phyloP scores from a whole-genome alignment of 2,797 vertebrate species.

The Protosalanx chinensis region DNA sequence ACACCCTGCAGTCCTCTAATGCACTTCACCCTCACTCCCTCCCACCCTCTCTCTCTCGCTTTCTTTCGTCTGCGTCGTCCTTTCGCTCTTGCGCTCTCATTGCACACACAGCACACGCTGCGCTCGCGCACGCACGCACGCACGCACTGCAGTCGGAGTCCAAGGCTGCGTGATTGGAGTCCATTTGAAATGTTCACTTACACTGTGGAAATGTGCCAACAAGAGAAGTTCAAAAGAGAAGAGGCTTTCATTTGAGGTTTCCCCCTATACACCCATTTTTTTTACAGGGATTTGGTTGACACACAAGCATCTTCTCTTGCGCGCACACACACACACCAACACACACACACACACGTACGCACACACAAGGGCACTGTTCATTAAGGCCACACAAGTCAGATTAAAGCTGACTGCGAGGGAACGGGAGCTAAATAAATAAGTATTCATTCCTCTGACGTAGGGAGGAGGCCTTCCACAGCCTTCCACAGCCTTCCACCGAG shows the following conservation, averaged over 20 bases:
- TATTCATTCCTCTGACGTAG: neutral
- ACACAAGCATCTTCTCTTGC: neutral
- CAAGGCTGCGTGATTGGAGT: neutral
- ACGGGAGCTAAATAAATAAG: neutral
- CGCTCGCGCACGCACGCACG: neutral
- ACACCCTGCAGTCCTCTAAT: too few species aligned
- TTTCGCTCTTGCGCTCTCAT: neutral
- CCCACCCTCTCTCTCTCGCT: too few species aligned
- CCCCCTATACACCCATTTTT: neutral
- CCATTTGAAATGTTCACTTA: constrained; percentile 2
- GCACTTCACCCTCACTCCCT: too few species aligned
- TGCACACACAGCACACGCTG: neutral
- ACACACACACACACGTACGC: neutral
- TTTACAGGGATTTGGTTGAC: neutral
- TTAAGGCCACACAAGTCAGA: neutral
- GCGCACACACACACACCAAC: neutral
- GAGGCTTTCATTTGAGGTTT: neutral
- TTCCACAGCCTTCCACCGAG: too few species aligned
- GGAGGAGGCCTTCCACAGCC: too few species aligned
- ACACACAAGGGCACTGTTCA: neutral
- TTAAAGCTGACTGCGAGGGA: neutral
- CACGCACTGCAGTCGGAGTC: neutral
- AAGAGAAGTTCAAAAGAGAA: constrained; percentile 4
- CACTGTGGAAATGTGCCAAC: neutral
- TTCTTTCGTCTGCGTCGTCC: neutral